These are phyloP conservation scores for Lonchura striata DNA, from an alignment of 2,113 vertebrate genomes.

Conservation along the genomic window DNA sequence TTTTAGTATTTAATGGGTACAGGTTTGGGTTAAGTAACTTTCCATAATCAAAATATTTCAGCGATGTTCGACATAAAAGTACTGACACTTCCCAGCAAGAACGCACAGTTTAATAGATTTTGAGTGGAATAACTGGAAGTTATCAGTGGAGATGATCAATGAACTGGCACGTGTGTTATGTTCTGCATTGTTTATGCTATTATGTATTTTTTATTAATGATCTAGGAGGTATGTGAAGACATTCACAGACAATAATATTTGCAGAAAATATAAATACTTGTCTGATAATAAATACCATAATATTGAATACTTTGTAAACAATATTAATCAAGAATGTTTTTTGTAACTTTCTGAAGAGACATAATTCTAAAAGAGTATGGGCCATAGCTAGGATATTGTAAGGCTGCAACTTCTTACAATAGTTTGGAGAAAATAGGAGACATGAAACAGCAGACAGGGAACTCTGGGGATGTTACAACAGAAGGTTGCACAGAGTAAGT, in stretches of 20 bases:
- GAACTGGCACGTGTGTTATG: not conserved
- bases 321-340: not conserved
- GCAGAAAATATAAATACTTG: not conserved
- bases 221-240: not conserved
- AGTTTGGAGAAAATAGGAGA: not conserved
- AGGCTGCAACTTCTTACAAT: not conserved
- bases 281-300: not conserved
- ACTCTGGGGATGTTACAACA: not conserved
- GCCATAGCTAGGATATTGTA: not conserved
- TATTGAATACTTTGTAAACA: not conserved
- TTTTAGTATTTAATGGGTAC: not conserved
- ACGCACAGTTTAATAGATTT: not conserved
- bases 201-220: not conserved
- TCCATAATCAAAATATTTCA: not conserved
- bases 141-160: not conserved
- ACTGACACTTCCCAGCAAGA: not conserved
- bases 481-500: not conserved
- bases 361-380: not conserved
- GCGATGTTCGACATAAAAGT: not conserved
- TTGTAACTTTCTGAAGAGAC: not conserved
- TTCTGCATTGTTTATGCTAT: not conserved
- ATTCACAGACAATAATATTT: not conserved
- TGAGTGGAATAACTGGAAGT: not conserved
- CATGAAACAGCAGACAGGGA: not conserved
- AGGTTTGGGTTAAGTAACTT: not conserved